A percentile compares a stretch with the other conserved stretches of the same genome.
Conservation (phyloP, 1,140 invertebrate genomes). For the Agrypnia vestita region DNA sequence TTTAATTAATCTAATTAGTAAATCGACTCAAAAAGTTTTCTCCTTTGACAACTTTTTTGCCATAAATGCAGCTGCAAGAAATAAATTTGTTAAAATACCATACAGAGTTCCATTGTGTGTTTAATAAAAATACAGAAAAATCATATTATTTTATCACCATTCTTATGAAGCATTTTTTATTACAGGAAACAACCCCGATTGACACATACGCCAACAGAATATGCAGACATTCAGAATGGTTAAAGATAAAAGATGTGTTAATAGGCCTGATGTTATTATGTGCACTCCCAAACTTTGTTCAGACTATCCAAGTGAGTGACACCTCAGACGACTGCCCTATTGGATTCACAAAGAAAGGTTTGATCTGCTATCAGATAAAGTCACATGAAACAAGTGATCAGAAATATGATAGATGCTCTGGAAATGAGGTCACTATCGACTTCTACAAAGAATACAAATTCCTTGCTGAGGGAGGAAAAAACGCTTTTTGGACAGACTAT, state of each 20-base stretch:
- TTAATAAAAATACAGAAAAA: too few relatives aligned
- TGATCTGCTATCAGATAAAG: slow-evolving; percentile 64
- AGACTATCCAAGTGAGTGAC: too few relatives aligned
- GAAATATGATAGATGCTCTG: slow-evolving; percentile 65
- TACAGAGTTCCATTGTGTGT: too few relatives aligned
- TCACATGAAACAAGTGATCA: slow-evolving; percentile 65
- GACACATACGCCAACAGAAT: background rate
- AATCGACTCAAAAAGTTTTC: too few relatives aligned
- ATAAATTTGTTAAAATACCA: too few relatives aligned
- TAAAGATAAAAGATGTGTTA: background rate
- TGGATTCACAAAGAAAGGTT: slow-evolving; percentile 36
- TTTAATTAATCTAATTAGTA: too few relatives aligned
- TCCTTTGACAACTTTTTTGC: too few relatives aligned
- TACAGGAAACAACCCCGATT: slow-evolving; percentile 6
- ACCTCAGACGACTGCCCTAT: slow-evolving; percentile 50
- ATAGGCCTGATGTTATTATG: background rate
- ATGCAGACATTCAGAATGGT: background rate
- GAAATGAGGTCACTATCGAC: slow-evolving; percentile 64
- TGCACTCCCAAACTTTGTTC: background rate
- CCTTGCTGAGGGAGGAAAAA: slow-evolving; percentile 61
- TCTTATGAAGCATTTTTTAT: background rate
- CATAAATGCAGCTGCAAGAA: too few relatives aligned
- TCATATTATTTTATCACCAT: too few relatives aligned
- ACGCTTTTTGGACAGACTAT: slow-evolving; percentile 68
- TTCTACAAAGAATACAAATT: slow-evolving; percentile 63